Percentiles rank a stretch among this genome's conserved stretches.
Evolutionary conservation across 2,888 invertebrate species (phyloP).

Genomic region (Sceliomorpha sp.): DNA sequence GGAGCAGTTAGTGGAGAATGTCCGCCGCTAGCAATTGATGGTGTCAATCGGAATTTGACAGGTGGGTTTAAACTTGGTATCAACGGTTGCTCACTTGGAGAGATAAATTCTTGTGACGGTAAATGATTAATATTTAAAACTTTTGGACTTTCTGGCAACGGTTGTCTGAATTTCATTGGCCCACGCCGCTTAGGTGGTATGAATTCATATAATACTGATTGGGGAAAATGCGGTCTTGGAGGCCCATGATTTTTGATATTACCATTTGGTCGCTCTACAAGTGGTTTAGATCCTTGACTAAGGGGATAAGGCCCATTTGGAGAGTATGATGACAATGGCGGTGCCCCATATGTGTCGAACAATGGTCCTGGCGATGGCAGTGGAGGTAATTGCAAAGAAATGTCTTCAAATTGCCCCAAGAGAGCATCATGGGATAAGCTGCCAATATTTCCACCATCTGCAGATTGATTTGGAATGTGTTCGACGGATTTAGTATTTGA

Average conservation of each 20-base stretch:
- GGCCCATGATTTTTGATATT: conserved; percentile 54
- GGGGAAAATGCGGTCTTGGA: conserved; percentile 50
- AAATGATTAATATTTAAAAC: conserved; percentile 65
- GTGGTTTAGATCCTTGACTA: conserved; percentile 16
- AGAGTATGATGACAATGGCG: conserved; percentile 71
- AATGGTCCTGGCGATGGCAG: conserved; percentile 30
- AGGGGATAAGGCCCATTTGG: conserved; percentile 74
- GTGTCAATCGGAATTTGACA: conserved; percentile 17
- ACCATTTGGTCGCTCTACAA: conserved; percentile 17
- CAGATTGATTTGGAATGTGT: too few relatives aligned
- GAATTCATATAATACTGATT: conserved; percentile 63
- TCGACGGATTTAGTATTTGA: conserved; percentile 61
- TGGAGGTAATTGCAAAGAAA: too few relatives aligned
- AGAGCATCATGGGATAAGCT: too few relatives aligned
- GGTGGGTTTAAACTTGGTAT: conserved; percentile 34
- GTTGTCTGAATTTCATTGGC: conserved; percentile 88
- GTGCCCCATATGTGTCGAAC: conserved; percentile 53
- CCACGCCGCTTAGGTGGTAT: conserved; percentile 70
- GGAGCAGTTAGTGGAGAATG: conserved; percentile 72
- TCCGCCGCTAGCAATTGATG: background rate
- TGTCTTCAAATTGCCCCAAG: too few relatives aligned
- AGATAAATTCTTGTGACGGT: conserved; percentile 62
- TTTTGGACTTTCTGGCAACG: conserved; percentile 82
- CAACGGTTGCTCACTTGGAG: conserved; percentile 60
- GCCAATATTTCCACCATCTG: too few relatives aligned